Base-by-base conservation (phyloP, 2,113 vertebrate species). In the Oreochromis tanganicae region DNA sequence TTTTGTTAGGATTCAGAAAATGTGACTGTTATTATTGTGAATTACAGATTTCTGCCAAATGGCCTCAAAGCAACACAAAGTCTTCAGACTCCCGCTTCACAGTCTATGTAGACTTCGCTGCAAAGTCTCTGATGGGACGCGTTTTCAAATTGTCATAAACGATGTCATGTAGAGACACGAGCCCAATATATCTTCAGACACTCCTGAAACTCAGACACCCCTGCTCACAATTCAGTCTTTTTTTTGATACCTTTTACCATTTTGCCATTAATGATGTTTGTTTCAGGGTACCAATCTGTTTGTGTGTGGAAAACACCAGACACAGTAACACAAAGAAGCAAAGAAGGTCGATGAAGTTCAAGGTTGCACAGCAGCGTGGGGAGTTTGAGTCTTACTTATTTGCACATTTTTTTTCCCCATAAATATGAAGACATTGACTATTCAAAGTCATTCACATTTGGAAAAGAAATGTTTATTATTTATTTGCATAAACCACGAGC, bases 161-260 rank as follows among this genome's bases (percentile, higher is more conserved):
- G 9, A 63, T 0, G 29, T 34, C 29, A 19, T 36, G 59, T 11
- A 19, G 16, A 63, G 59, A 63, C 5, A 1, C 11, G 16, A 63
- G 59, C 59, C 59, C 16, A 3, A 3, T 17, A 63, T 63, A 0
- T 0, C 16, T 63, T 6, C 59, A 63, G 29, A 43, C 41, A 43
- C 41, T 3, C 41, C 41, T 43, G 41, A 41, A 4, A 11, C 41
- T 43, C 36, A 38, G 3, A 32, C 3, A 61, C 14, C 57, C 57
- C 27, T 59, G 13, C 14, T 61, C 59, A 6, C 0, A 0, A 63
- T 7, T 63, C 59, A 63, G 16, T 1, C 16, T 11, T 19, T 19
- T 4, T 2, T 61, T 63, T 34, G 57, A 32, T 19, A 63, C 29
- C 59, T 7, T 34, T 63, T 1, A 1, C 2, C 2, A 41, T 41